Evolutionary conservation across 2,113 vertebrate species (phyloP).

Genomic region (Serinus canaria): DNA sequence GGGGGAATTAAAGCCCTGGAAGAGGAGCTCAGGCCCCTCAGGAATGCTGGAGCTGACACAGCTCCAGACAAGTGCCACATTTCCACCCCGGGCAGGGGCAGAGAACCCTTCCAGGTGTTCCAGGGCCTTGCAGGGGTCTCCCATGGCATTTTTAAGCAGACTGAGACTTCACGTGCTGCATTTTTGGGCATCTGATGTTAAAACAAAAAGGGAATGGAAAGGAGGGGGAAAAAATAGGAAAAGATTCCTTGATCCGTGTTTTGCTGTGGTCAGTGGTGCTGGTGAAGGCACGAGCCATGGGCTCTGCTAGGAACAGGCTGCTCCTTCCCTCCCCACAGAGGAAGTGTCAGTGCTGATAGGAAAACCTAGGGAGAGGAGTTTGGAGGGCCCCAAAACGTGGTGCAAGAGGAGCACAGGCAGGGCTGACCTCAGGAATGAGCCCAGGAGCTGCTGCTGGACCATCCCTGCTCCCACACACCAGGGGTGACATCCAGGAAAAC

Average conservation of each 20-base stretch:
- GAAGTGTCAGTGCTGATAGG: background rate
- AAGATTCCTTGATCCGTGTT: rapidly evolving
- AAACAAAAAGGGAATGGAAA: background rate
- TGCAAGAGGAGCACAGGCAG: background rate
- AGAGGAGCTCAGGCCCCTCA: background rate
- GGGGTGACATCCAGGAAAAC: background rate
- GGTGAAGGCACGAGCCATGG: background rate
- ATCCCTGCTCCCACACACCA: background rate
- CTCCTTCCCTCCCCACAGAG: background rate
- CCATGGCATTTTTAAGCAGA: rapidly evolving
- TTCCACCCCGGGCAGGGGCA: rapidly evolving
- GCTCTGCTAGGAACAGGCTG: background rate
- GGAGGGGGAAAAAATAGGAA: too few relatives aligned
- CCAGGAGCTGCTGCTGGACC: background rate
- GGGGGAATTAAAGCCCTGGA: background rate
- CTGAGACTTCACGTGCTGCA: rapidly evolving
- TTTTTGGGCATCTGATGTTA: background rate
- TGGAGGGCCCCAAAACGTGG: rapidly evolving
- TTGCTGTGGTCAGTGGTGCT: background rate
- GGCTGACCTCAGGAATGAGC: background rate
- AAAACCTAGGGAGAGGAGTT: background rate
- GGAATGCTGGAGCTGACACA: background rate
- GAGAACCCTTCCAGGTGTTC: background rate
- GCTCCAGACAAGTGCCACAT: background rate
- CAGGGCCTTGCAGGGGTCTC: rapidly evolving